A percentile compares a stretch with the other conserved stretches of the same genome.
phyloP scores from a whole-genome alignment of 2,797 vertebrate species.

The Halcyon smyrnensis region DNA sequence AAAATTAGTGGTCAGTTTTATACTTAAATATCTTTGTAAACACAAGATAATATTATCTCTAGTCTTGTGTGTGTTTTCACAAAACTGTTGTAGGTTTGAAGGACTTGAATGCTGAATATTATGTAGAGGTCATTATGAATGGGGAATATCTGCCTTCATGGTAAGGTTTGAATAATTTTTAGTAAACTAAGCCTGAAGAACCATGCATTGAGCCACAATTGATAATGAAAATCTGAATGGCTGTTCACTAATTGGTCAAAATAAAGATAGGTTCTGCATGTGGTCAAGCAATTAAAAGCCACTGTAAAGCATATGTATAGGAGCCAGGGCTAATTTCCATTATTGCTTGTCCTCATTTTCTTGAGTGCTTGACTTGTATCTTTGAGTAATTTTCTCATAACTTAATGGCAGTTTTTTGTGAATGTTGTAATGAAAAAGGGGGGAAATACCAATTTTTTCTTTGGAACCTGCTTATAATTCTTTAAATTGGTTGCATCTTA shows the following conservation, averaged over 20 bases:
- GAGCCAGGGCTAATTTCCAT: background rate
- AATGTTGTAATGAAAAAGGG: background rate
- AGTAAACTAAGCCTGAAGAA: background rate
- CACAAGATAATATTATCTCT: background rate
- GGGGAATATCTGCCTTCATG: background rate
- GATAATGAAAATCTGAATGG: background rate
- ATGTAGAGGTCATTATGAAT: background rate
- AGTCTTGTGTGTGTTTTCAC: background rate
- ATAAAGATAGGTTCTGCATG: background rate
- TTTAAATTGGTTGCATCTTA: background rate
- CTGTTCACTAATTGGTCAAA: background rate
- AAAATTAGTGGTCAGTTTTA: background rate
- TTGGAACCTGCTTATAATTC: background rate
- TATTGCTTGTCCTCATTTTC: background rate
- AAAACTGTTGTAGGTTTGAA: background rate
- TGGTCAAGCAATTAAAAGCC: background rate
- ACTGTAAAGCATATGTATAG: background rate
- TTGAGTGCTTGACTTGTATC: background rate
- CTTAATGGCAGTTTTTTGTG: background rate
- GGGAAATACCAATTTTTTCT: background rate
- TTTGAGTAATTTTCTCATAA: background rate
- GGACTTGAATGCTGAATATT: background rate
- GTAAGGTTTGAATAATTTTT: background rate
- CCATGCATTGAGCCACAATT: background rate
- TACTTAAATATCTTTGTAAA: background rate